Percentiles rank a stretch among this genome's conserved stretches.
These are phyloP conservation scores for Poeciliopsis paucimaculata DNA, from an alignment of 2,797 vertebrate species.

Conservation along the genomic window DNA sequence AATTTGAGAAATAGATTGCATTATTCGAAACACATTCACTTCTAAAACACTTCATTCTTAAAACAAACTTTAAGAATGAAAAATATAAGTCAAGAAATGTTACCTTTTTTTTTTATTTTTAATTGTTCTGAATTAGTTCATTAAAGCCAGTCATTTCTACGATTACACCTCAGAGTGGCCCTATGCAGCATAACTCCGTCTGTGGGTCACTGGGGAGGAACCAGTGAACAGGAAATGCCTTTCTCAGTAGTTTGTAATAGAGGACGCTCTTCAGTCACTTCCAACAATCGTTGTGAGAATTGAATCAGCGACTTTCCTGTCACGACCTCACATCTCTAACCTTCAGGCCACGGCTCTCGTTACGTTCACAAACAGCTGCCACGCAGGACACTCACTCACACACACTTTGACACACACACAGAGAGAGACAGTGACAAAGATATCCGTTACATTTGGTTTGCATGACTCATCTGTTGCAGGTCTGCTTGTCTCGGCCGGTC, in stretches of 20 bases:
- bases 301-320: conserved; percentile 20
- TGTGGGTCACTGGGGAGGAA: conserved; percentile 1
- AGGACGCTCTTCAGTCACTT: conserved; percentile 13
- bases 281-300: conserved; percentile 22
- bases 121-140: not conserved
- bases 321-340: conserved; percentile 26
- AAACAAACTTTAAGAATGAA: not conserved
- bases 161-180: not conserved
- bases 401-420: not conserved
- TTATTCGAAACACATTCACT: not conserved
- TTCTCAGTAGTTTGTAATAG: conserved; percentile 4
- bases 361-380: not conserved
- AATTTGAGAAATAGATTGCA: not conserved
- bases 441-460: conserved; percentile 32
- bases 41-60: not conserved
- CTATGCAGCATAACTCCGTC: not conserved
- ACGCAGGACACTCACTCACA: not conserved
- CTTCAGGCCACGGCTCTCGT: conserved; percentile 11
- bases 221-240: conserved; percentile 8
- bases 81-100: not conserved
- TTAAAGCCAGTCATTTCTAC: not conserved
- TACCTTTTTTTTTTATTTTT: not conserved
- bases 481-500: conserved; percentile 72
- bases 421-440: not conserved
- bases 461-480: conserved; percentile 79